Evolutionary conservation across 2,113 vertebrate genomes (phyloP).

Genomic region (Ictalurus furcatus): DNA sequence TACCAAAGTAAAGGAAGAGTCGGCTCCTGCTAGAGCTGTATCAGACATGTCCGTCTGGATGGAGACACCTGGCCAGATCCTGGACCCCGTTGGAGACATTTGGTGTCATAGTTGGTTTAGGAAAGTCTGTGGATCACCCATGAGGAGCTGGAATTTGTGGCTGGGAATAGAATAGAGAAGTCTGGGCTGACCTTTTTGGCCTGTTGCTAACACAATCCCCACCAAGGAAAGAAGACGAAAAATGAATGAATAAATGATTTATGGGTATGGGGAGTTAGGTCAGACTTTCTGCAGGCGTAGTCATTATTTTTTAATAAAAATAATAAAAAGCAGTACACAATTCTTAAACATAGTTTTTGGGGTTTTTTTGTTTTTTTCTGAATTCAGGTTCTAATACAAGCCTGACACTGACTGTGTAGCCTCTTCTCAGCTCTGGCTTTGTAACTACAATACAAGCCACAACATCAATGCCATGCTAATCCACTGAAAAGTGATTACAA

Average conservation of each 20-base stretch:
- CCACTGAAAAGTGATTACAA: constrained; percentile 77
- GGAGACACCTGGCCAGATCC: background rate
- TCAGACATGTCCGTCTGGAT: background rate
- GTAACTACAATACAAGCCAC: constrained; percentile 53
- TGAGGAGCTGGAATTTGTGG: background rate
- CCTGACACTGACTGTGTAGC: background rate
- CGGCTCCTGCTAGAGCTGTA: background rate
- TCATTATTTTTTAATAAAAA: no score
- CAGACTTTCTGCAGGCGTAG: background rate
- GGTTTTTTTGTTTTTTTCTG: no score
- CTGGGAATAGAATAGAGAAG: background rate
- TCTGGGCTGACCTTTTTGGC: background rate
- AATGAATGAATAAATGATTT: background rate
- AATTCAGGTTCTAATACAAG: background rate
- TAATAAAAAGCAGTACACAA: background rate
- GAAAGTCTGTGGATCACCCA: background rate
- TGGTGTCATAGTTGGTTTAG: background rate
- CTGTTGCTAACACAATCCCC: background rate
- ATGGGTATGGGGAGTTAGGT: background rate
- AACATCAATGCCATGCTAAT: constrained; percentile 60
- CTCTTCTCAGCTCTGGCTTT: constrained; percentile 50
- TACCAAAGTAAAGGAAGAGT: background rate
- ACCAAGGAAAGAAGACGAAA: background rate
- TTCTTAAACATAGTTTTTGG: background rate
- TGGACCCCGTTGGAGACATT: background rate